These are phyloP conservation scores for Crotophaga sulcirostris DNA, from an alignment of 2,113 vertebrate genomes.

Conservation along the genomic window DNA sequence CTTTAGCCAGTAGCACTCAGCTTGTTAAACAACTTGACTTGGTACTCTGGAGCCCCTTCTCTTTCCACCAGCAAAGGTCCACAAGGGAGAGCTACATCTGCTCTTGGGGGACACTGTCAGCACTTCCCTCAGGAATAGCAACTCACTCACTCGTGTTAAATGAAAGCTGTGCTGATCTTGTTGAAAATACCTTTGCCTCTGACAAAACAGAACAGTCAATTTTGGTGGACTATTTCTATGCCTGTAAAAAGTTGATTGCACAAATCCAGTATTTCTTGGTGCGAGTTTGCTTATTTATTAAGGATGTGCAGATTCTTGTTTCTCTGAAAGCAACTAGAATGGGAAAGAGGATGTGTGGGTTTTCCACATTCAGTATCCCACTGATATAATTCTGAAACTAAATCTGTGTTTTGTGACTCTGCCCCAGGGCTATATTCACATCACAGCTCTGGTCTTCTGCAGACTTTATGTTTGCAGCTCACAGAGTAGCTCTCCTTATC, in stretches of 20 bases:
- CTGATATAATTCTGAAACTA: not conserved
- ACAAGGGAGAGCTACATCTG: not conserved
- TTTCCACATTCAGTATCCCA: not conserved
- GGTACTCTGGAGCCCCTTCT: not conserved
- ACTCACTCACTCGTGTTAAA: not conserved
- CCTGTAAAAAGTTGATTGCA: not conserved
- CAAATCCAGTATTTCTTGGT: not conserved
- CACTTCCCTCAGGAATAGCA: not conserved
- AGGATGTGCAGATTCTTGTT: not conserved
- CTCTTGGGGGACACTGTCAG: not conserved
- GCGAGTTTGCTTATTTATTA: not conserved
- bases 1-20: too few relatives aligned
- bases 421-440: not conserved
- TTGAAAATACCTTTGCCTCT: not conserved
- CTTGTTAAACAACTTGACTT: not conserved
- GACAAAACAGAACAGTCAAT: not conserved
- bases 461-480: not conserved
- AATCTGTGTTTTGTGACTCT: not conserved
- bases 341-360: not conserved
- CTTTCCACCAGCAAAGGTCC: not conserved
- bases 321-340: not conserved
- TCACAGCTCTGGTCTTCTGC: not conserved
- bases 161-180: not conserved
- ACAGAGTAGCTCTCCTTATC: not conserved
- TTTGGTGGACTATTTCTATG: not conserved